Conservation (phyloP, 2,888 invertebrate species). For the Phaonia tiefii region DNA sequence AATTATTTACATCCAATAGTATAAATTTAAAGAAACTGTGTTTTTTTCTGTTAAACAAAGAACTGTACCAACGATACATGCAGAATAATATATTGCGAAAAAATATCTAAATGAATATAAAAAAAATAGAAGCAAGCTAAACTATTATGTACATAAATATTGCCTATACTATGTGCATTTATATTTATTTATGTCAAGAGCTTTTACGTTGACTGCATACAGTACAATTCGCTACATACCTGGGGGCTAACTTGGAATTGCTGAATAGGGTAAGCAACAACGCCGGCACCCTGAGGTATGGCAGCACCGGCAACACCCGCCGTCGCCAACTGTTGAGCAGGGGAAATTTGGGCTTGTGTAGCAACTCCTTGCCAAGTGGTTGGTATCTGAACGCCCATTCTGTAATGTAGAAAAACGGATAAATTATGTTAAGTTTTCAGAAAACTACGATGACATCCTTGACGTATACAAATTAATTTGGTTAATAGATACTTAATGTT, state of each 20-base stretch:
- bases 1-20: background rate
- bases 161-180: constrained; percentile 30
- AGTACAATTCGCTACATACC: constrained; percentile 74
- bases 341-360: constrained; percentile 87
- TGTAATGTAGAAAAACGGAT: constrained; percentile 75
- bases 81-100: constrained; percentile 12
- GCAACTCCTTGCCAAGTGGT: constrained; percentile 89
- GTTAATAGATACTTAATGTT: constrained; percentile 31
- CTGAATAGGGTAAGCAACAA: constrained; percentile 94
- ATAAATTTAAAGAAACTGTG: constrained; percentile 58
- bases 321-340: constrained; percentile 86
- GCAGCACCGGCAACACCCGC: constrained; percentile 86
- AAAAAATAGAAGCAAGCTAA: constrained; percentile 18
- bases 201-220: constrained; percentile 26
- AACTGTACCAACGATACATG: constrained; percentile 62
- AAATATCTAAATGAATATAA: constrained; percentile 14
- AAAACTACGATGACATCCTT: constrained; percentile 17
- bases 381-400: constrained; percentile 93
- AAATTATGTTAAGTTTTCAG: background rate
- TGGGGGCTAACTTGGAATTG: constrained; percentile 90
- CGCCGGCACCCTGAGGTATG: constrained; percentile 88
- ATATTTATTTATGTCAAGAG: constrained; percentile 39
- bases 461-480: constrained; percentile 29
- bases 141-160: constrained; percentile 29
- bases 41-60: constrained; percentile 31